These are phyloP conservation scores for Mastomys coucha DNA, from an alignment of 2,113 vertebrate species.

Conservation along the genomic window DNA sequence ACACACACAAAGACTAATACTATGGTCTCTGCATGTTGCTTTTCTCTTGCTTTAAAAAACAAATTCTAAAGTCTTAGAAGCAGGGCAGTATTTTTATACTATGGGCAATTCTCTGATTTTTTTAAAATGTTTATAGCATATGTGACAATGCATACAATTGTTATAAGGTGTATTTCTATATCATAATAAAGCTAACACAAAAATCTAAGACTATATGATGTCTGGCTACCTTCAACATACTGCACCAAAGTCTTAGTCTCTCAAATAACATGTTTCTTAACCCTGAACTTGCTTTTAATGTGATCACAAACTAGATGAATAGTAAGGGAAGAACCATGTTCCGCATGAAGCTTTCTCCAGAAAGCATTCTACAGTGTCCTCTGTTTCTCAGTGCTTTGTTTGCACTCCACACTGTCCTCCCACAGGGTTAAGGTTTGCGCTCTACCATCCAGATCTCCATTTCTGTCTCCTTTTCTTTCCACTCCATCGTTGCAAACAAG, in stretches of 20 bases:
- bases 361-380: background rate
- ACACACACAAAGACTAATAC: background rate
- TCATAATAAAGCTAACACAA: constrained; percentile 17
- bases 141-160: background rate
- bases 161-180: background rate
- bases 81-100: background rate
- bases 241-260: background rate
- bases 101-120: background rate
- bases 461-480: background rate
- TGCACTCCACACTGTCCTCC: too few species aligned
- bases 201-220: background rate
- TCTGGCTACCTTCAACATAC: background rate
- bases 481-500: constrained; percentile 28
- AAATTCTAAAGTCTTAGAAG: background rate
- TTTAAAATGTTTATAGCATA: constrained; percentile 22
- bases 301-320: background rate
- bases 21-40: background rate
- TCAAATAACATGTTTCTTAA: constrained; percentile 17
- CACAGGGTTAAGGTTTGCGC: background rate
- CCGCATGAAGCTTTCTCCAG: background rate
- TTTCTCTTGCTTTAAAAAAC: background rate
- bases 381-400: background rate
- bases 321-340: background rate
- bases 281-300: background rate
- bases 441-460: background rate